A percentile compares a stretch with the other conserved stretches of the same genome.
Conservation (phyloP, 1,140 invertebrate genomes). For the Caenorhabditis remanei region DNA sequence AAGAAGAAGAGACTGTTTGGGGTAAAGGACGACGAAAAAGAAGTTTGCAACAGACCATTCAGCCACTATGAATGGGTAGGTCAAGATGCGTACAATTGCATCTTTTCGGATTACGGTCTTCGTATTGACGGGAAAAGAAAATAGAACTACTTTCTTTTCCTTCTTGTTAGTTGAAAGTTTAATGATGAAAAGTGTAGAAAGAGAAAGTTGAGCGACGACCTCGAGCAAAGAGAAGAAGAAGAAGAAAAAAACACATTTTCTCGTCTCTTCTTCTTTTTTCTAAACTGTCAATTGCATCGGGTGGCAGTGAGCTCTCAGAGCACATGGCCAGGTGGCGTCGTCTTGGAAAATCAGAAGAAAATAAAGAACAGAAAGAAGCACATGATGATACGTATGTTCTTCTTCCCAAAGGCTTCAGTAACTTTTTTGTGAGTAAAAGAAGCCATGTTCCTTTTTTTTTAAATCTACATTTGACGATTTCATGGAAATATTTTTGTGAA, state of each 20-base stretch:
- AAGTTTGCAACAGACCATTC: conserved; percentile 36
- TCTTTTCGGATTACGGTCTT: conserved; percentile 21
- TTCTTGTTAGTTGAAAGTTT: conserved; percentile 36
- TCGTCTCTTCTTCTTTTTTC: conserved; percentile 1
- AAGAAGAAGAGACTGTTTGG: not conserved
- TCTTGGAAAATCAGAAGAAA: not conserved
- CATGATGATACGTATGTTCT: not conserved
- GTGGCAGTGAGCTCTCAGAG: not conserved
- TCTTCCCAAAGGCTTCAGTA: not conserved
- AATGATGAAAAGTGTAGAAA: conserved; percentile 16
- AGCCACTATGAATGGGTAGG: conserved; percentile 14
- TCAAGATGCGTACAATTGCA: conserved; percentile 14
- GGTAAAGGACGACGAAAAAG: not conserved
- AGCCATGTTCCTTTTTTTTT: not conserved
- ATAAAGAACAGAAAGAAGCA: not conserved
- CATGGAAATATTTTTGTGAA: not conserved
- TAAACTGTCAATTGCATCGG: conserved; percentile 34
- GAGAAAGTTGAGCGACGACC: conserved; percentile 5
- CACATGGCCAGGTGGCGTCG: conserved; percentile 31
- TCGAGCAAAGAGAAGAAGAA: not conserved
- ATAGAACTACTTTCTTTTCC: not conserved
- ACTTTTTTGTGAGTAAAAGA: not conserved
- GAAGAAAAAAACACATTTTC: conserved; percentile 18
- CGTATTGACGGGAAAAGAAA: not conserved
- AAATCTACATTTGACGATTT: not conserved